These are phyloP conservation scores for Anagyrus pseudococci DNA, from an alignment of 2,888 invertebrate species.

Conservation along the genomic window DNA sequence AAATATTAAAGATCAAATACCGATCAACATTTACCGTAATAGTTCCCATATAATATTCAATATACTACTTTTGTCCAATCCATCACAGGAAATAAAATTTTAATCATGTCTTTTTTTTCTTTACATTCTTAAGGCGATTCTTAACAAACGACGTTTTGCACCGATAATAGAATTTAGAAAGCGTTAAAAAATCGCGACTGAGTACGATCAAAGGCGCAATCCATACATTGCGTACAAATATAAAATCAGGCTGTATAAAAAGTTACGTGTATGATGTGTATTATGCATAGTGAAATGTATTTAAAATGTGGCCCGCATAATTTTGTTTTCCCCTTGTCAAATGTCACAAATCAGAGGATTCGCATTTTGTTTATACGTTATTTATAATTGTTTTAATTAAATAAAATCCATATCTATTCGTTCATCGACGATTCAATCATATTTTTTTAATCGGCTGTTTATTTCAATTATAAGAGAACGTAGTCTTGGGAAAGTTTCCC, in stretches of 20 bases:
- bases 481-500: conserved; percentile 54
- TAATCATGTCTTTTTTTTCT: conserved; percentile 6
- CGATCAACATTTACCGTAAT: conserved; percentile 38
- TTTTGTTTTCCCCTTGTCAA: conserved; percentile 26
- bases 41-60: conserved; percentile 37
- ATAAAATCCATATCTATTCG: conserved; percentile 54
- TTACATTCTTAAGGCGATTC: conserved; percentile 35
- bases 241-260: conserved; percentile 60
- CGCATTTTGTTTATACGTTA: conserved; percentile 35
- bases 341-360: conserved; percentile 33
- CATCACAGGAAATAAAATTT: conserved; percentile 38
- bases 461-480: conserved; percentile 58
- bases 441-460: conserved; percentile 51
- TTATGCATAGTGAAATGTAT: conserved; percentile 25
- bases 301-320: conserved; percentile 32
- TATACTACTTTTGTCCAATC: conserved; percentile 38
- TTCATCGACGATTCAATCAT: conserved; percentile 51
- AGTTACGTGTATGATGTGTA: conserved; percentile 42
- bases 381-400: conserved; percentile 52
- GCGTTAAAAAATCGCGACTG: conserved; percentile 39
- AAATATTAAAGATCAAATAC: conserved; percentile 41
- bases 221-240: conserved; percentile 53
- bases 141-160: conserved; percentile 38
- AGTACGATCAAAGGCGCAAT: conserved; percentile 46
- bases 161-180: conserved; percentile 39